These are phyloP conservation scores for Stomatorhinus walkeri DNA, from an alignment of 2,797 vertebrate genomes.

Conservation along the genomic window DNA sequence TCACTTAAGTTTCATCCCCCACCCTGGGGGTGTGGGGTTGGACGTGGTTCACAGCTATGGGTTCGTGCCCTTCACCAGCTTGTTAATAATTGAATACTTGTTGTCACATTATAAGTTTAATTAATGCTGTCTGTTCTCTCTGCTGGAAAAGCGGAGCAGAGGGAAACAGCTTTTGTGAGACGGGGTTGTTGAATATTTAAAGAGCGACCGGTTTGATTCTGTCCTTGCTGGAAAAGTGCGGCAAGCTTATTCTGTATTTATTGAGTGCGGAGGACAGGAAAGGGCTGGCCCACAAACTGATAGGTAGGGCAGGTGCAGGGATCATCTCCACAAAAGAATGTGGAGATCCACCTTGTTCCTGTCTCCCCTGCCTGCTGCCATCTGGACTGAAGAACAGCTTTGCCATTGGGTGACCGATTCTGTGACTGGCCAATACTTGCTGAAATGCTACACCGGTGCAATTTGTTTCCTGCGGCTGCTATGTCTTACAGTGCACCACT, in stretches of 20 bases:
- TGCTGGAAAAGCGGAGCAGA: slow-evolving; percentile 20
- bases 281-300: slow-evolving; percentile 12
- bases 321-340: neutral
- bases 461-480: neutral
- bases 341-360: neutral
- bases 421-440: slow-evolving; percentile 23
- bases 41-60: slow-evolving; percentile 35
- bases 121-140: slow-evolving; percentile 37
- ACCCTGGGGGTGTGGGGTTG: neutral
- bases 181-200: slow-evolving; percentile 6
- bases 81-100: slow-evolving; percentile 48
- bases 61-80: slow-evolving; percentile 29
- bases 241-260: neutral
- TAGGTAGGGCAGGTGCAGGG: neutral
- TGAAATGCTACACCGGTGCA: neutral
- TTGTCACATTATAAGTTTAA: slow-evolving; percentile 48
- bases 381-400: slow-evolving; percentile 26
- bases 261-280: neutral
- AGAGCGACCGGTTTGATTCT: slow-evolving; percentile 17
- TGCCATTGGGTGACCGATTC: neutral
- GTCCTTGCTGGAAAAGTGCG: neutral
- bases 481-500: neutral
- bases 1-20: slow-evolving; percentile 18
- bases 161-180: slow-evolving; percentile 19
- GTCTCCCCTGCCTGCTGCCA: slow-evolving; percentile 29